Conservation (phyloP, 2,113 vertebrate species). For the Pyrgilauda ruficollis region DNA sequence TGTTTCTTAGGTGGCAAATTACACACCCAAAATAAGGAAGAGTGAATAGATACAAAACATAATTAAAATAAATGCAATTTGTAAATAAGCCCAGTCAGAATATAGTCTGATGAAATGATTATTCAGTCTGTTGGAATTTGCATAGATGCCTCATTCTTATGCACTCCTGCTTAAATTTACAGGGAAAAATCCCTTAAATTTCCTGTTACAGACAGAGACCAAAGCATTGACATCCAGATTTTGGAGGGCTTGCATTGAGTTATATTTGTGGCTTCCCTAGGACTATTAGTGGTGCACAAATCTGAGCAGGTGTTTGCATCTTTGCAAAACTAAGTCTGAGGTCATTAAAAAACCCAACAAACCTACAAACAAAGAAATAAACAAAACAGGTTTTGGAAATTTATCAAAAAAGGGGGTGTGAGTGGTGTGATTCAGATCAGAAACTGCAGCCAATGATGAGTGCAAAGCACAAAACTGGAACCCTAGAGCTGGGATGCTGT, state of each 20-base stretch:
- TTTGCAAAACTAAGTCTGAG: not conserved
- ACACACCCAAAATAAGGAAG: slow-evolving; percentile 1
- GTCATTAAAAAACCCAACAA: not conserved
- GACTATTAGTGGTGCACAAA: not conserved
- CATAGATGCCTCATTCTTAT: not conserved
- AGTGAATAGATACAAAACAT: not conserved
- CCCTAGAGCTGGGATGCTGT: not conserved
- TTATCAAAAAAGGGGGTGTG: rapidly evolving
- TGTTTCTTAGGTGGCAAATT: not conserved
- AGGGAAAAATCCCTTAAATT: not conserved
- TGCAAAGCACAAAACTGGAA: not conserved
- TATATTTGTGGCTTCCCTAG: not conserved
- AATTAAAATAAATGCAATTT: not conserved
- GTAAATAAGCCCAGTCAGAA: not conserved
- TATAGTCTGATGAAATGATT: not conserved
- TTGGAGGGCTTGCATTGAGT: not conserved
- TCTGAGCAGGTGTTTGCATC: not conserved
- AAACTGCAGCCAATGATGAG: not conserved
- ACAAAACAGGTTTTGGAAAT: not conserved
- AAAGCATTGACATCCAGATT: not conserved
- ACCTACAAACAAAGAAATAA: not conserved
- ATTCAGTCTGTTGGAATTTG: not conserved
- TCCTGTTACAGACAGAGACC: not conserved
- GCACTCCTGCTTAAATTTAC: not conserved
- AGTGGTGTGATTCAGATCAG: not conserved